Evolutionary conservation across 2,888 invertebrate genomes (phyloP).

Genomic region (Netelia fuscicornis): DNA sequence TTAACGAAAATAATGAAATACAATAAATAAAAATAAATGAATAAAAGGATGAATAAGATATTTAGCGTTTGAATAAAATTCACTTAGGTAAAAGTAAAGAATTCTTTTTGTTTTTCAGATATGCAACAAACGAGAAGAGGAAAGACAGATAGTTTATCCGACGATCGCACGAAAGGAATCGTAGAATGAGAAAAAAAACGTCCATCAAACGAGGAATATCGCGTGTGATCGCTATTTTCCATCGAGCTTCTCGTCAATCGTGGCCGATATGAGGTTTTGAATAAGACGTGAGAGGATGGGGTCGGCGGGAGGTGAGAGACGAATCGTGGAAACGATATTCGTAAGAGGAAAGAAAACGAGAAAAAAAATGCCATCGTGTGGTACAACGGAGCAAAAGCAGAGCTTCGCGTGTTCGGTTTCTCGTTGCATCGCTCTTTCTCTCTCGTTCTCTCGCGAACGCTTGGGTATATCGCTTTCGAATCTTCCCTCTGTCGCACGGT

Average conservation of each 20-base stretch:
- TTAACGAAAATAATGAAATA: background rate
- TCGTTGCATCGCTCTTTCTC: slow-evolving; percentile 34
- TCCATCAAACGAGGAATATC: background rate
- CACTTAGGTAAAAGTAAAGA: no score
- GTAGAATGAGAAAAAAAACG: background rate
- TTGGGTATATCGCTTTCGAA: slow-evolving; percentile 79
- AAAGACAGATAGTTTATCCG: slow-evolving; percentile 3
- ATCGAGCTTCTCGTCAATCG: slow-evolving; percentile 2
- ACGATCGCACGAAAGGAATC: background rate
- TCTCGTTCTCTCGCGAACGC: slow-evolving; percentile 24
- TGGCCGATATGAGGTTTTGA: background rate
- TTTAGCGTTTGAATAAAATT: background rate
- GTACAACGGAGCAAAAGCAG: slow-evolving; percentile 12
- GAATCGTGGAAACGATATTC: slow-evolving; percentile 2
- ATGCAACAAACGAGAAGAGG: background rate
- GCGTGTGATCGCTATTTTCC: background rate
- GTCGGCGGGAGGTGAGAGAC: background rate
- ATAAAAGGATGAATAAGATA: background rate
- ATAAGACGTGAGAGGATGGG: slow-evolving; percentile 1
- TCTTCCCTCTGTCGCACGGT: slow-evolving; percentile 77
- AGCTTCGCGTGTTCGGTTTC: slow-evolving; percentile 58
- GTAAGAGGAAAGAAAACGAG: background rate
- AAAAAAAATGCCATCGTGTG: slow-evolving; percentile 40
- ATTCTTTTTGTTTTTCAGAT: no score
- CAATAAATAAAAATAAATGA: background rate